Evolutionary conservation across 2,113 vertebrate genomes (phyloP).

Genomic region (Donacobius atricapilla): DNA sequence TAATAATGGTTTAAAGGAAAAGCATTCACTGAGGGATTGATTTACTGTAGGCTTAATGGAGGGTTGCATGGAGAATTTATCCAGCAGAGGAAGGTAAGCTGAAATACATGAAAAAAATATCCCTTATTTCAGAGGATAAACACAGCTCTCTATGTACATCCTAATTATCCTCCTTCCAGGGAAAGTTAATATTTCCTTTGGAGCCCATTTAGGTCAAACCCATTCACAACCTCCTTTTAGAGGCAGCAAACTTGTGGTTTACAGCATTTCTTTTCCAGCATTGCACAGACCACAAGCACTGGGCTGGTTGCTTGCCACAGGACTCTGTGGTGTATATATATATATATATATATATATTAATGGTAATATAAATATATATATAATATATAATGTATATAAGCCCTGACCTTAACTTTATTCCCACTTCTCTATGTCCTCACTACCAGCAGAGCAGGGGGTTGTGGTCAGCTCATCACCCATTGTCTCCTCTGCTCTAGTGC

Average conservation of each 20-base stretch:
- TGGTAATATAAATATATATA: too few relatives aligned
- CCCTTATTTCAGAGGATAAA: constrained; percentile 1
- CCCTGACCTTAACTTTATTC: neutral
- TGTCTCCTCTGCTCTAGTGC: neutral
- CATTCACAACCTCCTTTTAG: neutral
- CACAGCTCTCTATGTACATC: neutral
- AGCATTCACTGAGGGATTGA: constrained; percentile 17
- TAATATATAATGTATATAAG: too few relatives aligned
- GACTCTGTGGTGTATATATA: neutral
- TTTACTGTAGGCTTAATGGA: constrained; percentile 34
- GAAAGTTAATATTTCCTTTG: neutral
- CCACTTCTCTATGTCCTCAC: neutral
- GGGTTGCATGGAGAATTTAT: constrained; percentile 23
- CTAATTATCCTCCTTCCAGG: neutral
- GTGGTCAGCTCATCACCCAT: neutral
- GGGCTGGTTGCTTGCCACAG: neutral
- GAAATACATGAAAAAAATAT: constrained; percentile 1
- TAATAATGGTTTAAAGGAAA: constrained; percentile 50
- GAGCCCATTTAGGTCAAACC: neutral
- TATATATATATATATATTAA: too few relatives aligned
- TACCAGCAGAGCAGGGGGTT: neutral
- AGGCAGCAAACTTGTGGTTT: neutral
- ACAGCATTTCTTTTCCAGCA: neutral
- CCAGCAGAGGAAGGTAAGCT: constrained; percentile 24
- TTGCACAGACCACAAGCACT: neutral